Evolutionary conservation across 1,140 invertebrate genomes (phyloP).

Genomic region (Neuroterus valhalla): DNA sequence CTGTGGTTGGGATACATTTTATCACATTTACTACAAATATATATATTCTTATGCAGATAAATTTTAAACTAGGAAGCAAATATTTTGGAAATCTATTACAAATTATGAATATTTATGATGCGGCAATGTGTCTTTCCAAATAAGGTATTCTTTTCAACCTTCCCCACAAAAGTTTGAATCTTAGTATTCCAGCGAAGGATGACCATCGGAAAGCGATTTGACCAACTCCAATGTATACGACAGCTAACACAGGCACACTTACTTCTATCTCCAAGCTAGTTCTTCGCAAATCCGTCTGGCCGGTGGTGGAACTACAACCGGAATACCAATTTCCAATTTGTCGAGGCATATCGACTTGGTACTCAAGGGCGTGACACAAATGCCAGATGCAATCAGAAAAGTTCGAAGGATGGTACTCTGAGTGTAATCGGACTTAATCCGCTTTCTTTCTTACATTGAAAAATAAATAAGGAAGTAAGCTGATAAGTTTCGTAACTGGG

Average conservation of each 20-base stretch:
- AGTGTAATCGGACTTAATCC: conserved; percentile 69
- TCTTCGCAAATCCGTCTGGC: conserved; percentile 75
- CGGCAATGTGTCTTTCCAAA: no score
- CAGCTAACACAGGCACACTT: conserved; percentile 46
- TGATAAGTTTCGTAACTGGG: no score
- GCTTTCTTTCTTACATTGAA: conserved; percentile 32
- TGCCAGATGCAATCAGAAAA: conserved; percentile 74
- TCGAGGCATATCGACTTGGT: conserved; percentile 73
- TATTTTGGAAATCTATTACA: no score
- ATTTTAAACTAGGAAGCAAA: no score
- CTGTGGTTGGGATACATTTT: no score
- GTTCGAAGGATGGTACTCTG: conserved; percentile 48
- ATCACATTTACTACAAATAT: no score
- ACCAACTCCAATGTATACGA: conserved; percentile 68
- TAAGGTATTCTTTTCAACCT: not conserved
- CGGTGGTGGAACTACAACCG: conserved; percentile 55
- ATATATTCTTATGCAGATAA: no score
- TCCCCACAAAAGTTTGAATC: conserved; percentile 33
- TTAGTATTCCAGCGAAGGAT: conserved; percentile 53
- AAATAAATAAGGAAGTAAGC: conserved; percentile 34
- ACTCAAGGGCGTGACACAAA: conserved; percentile 75
- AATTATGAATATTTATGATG: no score
- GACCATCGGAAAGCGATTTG: conserved; percentile 70
- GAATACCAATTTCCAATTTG: conserved; percentile 74
- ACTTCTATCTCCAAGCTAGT: conserved; percentile 53